These are phyloP conservation scores for Pelosia muscerda DNA, from an alignment of 2,888 invertebrate species.

Conservation along the genomic window DNA sequence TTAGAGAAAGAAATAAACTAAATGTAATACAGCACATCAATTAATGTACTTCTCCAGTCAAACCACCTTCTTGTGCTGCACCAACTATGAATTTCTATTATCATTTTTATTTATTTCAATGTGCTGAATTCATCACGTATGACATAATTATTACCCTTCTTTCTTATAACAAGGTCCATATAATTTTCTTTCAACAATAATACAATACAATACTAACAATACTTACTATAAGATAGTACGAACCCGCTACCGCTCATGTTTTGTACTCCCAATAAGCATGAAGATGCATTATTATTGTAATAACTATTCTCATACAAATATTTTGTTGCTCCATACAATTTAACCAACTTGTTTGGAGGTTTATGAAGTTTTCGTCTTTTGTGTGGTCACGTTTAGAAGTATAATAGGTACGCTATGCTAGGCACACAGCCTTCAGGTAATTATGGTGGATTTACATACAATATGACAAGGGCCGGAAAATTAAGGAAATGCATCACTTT, in stretches of 20 bases:
- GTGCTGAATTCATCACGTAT: no score
- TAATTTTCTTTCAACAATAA: no score
- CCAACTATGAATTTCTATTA: no score
- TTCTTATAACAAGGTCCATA: no score
- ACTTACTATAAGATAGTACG: no score
- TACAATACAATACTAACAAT: no score
- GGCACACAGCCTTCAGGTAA: neutral
- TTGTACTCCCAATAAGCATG: neutral
- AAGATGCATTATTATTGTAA: conserved; percentile 17
- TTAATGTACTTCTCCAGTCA: no score
- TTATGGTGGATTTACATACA: neutral
- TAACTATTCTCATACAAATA: conserved; percentile 18
- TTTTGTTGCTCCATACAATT: conserved; percentile 22
- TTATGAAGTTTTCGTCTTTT: conserved; percentile 17
- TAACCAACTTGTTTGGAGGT: conserved; percentile 22
- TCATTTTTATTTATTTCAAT: no score
- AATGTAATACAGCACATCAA: no score
- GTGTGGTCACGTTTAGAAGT: conserved; percentile 11
- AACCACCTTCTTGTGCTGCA: no score
- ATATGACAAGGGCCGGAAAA: neutral
- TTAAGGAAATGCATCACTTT: neutral
- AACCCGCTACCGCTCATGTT: neutral
- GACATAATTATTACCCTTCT: no score
- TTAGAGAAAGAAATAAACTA: no score
- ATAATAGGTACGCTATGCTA: neutral